Evolutionary conservation across 2,797 vertebrate genomes (phyloP), one percentile per base, ranked within the genome.

Genomic region (Yasuhikotakia modesta): DNA sequence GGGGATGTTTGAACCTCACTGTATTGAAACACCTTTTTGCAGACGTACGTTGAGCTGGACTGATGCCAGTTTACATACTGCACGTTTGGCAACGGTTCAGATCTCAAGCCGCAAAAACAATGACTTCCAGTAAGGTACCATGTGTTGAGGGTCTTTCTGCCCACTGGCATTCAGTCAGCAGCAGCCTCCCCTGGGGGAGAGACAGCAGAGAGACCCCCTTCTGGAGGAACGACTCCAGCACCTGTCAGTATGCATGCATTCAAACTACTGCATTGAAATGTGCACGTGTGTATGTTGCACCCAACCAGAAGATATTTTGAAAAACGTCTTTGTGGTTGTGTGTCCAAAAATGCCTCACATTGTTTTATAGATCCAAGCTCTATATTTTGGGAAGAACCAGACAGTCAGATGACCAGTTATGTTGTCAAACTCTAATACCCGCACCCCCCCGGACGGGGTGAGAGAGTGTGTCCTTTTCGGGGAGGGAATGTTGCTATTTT

Each of bases 401-500:
- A 61, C 53, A 52, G 65, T 12, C 64, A 60, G 74, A 52, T 27
- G 55, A 63, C 57, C 16, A 52, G 27, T 52, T 53, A 10, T 66
- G 46, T 24, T 46, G 39, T 69, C 65, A 73, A 80, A 80, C 72
- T 45, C 70, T 69, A 22, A 63, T 58, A 55, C 57, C 61, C 27
- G 21, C 14, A 8, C 4, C 53, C 11, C 22, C 27, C 46, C 22
- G 67, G 55, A 66, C 65, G 24, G 58, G 60, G 70, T 70, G 43
- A 76, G 45, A 58, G 65, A 21, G 71, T 65, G 87, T 91, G 77
- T 92, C 89, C 93, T 94, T 94, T 91, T 94, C 92, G 94, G 93
- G 94, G 91, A 88, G 93, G 94, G 93, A 94, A 96, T 89, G 90
- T 91, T 93, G 96, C 72, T 95, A 94, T 96, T 98, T 97, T 97